Base-by-base conservation (phyloP, 53 echinoderm and acorn worm species). In the Mesocentrotus franciscanus region DNA sequence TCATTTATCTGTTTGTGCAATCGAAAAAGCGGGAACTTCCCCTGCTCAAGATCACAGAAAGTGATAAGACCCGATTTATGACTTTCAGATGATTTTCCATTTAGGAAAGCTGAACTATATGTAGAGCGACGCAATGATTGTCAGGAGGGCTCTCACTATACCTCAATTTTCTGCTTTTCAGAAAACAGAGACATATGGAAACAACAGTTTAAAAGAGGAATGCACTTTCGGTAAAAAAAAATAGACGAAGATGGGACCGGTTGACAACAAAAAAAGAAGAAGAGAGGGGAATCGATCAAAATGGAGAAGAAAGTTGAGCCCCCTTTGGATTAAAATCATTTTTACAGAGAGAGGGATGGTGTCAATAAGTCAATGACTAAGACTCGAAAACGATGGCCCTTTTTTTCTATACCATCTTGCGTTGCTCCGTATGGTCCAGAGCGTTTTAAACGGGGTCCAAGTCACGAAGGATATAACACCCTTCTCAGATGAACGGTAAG, bases 361-460 rank as follows among this genome's bases (percentile, higher is more conserved):
- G 92, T 92, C 92, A 70, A 92, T 92, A 92, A 70, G 92, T 92
- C 92, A 92, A 92, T 68, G 66, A 70, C 92, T 92, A 92, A 90
- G 62, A 9, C 90, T 90, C 62, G 55, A 49, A 85, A 85, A 85
- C 13, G 85, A 85, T 85, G 85, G 85, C 4, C 85, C 24, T 85
- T 85, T 79, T 81, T 5, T 61, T 71, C 71, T 32, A 76, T 15
- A 85, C 85, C 85, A 10, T 85, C 85, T 20, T 85, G 85, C 55
- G 11, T 85, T 85, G 24, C 76, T 76, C 22, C 29, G 14, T 1
- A 85, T 85, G 85, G 85, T 85, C 85, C 56, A 57, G n/a, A 49
- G 22, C 49, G 7, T 57, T 24, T 24, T 55, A 85, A 76, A 56
- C 85, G 26, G 49, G 24, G 85, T 9, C 85, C 57, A 56, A 57